Evolutionary conservation across 2,797 vertebrate species (phyloP), one percentile per base, ranked within the genome.

Genomic region (Intellagama lesueurii): DNA sequence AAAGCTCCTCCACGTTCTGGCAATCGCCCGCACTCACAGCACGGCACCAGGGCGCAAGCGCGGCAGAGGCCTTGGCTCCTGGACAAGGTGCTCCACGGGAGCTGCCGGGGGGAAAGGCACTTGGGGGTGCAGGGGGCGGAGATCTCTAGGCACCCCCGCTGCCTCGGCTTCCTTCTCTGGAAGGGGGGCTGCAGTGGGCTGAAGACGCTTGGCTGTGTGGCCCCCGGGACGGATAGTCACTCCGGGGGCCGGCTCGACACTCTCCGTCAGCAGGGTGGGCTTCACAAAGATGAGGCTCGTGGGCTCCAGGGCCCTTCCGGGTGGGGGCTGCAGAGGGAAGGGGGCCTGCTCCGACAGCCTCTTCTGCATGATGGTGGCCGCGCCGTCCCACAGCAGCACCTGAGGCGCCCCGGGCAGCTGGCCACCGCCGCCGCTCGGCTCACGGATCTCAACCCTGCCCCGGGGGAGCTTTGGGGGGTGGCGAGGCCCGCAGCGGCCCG

Each of bases 181-280:
- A 64, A 14, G n/a, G 3, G 47, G 28, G 28, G 6, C 6, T 0
- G 47, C 28, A 0, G 11, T 72, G 26, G 40, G 81, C 1, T 88
- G 14, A 30, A 77, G 81, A 9, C 89, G 90, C 0, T 4, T 85
- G 24, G 66, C 85, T 88, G 91, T 85, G 5, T 66, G 80, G 56
- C 81, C 28, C 0, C 93, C 86, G 12, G 92, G 88, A 89, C 89
- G 85, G 73, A 98, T 24, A 72, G 95, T 96, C 70, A 98, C 97
- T 1, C 97, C 97, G 0, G 97, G 95, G 0, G 95, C 94, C 83
- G 97, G 93, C 40, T 87, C 91, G 79, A 96, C 87, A 6, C 88
- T 80, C 56, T 96, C 96, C 35, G 96, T 91, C 75, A 92, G 91
- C 82, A 97, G 70, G 77, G 91, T 40, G 4, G 94, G 94, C 12